Evolutionary conservation across 2,888 invertebrate species (phyloP), one percentile per base, ranked within the genome.

Genomic region (Euplexia lucipara): DNA sequence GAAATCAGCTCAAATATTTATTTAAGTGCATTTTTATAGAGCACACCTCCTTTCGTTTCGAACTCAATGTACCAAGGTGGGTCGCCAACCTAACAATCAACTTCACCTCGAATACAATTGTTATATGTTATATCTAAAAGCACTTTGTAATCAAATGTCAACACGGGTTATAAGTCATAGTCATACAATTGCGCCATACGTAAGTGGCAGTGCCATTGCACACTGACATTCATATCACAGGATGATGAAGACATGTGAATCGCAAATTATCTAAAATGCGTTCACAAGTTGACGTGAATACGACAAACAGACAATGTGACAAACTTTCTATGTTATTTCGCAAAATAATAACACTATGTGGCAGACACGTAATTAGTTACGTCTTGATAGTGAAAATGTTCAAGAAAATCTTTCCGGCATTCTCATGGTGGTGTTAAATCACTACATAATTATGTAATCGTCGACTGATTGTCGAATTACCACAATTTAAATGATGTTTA

Each of bases 201-300:
- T 56, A 68, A 70, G 58, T 66, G 56, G 26, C 70, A 61, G 41
- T 63, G 42, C 61, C 73, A 77, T 70, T 73, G 69, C 75, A 79
- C 75, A 83, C 85, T 87, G 84, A 83, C 83, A 77, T 77, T 74
- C 66, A 63, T 86, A 87, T 62, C 49, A 86, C 86, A 87, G n/a
- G n/a, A n/a, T 87, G 86, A 84, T 86, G 51, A 70, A 84, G 89
- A 89, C 90, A 88, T 83, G 84, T 88, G 88, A 91, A 90, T 90
- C 79, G 86, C 83, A 76, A 83, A 63, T 47, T 66, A 78, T 80
- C 85, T 84, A 77, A 89, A 90, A 91, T 82, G 61, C 78, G 75
- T 80, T 84, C 83, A 80, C 85, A 64, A 71, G 73, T 64, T 76
- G 78, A 88, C 79, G 87, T 75, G 86, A 89, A 87, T 81, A 22